These are phyloP conservation scores for Pogonomyrmex californicus DNA, from an alignment of 1,140 invertebrate genomes.

Conservation along the genomic window DNA sequence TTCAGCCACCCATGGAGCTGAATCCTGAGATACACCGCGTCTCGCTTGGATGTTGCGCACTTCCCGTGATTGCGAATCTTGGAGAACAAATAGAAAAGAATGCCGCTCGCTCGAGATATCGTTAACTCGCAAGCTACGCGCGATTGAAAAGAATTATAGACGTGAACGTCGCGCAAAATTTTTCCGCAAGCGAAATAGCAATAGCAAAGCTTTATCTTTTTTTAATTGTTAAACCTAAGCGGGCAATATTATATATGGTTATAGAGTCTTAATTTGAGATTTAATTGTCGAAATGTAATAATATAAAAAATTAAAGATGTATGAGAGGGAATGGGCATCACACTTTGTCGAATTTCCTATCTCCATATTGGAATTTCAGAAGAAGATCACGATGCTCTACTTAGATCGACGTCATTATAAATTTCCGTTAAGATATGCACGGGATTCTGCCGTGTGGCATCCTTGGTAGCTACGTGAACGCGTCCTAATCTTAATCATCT, in stretches of 20 bases:
- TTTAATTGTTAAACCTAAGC: background rate
- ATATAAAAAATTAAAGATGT: background rate
- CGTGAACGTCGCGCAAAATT: background rate
- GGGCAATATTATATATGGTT: background rate
- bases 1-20: constrained; percentile 46
- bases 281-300: background rate
- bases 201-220: background rate
- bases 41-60: constrained; percentile 6
- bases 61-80: constrained; percentile 2
- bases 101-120: background rate
- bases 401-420: constrained; percentile 48
- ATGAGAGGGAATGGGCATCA: background rate
- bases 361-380: constrained; percentile 60
- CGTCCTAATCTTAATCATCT: background rate
- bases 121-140: background rate
- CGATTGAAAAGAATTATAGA: constrained; percentile 1
- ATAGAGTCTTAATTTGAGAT: background rate
- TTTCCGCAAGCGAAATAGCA: background rate
- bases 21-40: constrained; percentile 23
- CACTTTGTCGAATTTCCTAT: constrained; percentile 26
- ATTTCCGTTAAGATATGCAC: constrained; percentile 43
- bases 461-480: background rate
- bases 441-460: constrained; percentile 7
- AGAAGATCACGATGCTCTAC: constrained; percentile 32
- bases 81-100: constrained; percentile 31